Base-by-base conservation (phyloP, 1,140 invertebrate species). In the Calephelis virginiensis region DNA sequence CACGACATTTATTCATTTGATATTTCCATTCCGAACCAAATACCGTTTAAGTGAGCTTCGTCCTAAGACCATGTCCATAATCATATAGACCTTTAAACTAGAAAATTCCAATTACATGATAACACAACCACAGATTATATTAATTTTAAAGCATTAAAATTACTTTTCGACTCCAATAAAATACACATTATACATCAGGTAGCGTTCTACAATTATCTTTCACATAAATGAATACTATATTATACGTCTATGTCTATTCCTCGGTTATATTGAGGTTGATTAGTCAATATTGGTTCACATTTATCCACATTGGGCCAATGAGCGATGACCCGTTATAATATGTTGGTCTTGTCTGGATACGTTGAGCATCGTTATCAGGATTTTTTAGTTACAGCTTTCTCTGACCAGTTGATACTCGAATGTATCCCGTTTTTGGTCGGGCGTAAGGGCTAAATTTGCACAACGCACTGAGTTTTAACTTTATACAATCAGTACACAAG, bases 41-140 rank as follows among this genome's bases (percentile, higher is more conserved):
- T 8, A 43, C 8, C 40, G 40, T 9, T 43, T 43, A 43, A 43
- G 40, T 43, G 8, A 43, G 40, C 40, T 43, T 9, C 40, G 2
- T 28, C 28, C 5, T 4, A 28, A 43, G 8, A 43, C n/a, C n/a
- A n/a, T 43, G 40, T 43, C 8, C 40, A 43, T 9, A 43, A 43
- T 8, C 40, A 43, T 43, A 43, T 6, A 43, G 8, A 64, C 49
- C 13, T 45, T 49, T 28, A 64, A 64, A 64, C 63, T 64, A 64
- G 45, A 64, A 64, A 64, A 64, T 64, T 45, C 63, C 38, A 64
- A 56, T 53, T 53, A 43, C 46, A n/a, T 59, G 53, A 65, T 47
- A 63, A 85, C 85, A 87, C 85, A 87, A 85, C 85, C 85, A 82
- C 78, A 78, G 79, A 81, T 84, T 81, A 83, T 80, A 80, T 85